phyloP scores from a whole-genome alignment of 2,888 invertebrate species.

The Mythimna vitellina region DNA sequence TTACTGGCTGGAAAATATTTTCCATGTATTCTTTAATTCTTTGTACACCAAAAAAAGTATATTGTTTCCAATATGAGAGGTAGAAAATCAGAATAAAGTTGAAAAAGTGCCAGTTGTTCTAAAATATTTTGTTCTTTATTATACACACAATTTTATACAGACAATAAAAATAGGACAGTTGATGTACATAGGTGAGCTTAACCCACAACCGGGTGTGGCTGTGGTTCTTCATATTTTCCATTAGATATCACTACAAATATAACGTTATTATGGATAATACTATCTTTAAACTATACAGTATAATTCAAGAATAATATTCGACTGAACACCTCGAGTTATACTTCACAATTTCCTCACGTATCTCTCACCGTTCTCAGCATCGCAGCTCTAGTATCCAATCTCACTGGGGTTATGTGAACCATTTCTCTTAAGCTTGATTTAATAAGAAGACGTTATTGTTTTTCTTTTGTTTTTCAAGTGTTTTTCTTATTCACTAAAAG shows the following conservation, averaged over 20 bases:
- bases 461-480: conserved; percentile 18
- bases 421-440: conserved; percentile 42
- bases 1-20: neutral
- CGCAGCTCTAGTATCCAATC: conserved; percentile 43
- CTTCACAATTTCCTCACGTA: conserved; percentile 43
- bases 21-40: too few relatives aligned
- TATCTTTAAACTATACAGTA: neutral
- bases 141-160: too few relatives aligned
- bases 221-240: neutral
- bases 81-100: neutral
- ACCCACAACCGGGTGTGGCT: too few relatives aligned
- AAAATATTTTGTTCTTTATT: too few relatives aligned
- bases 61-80: neutral
- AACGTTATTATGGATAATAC: neutral
- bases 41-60: too few relatives aligned
- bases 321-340: conserved; percentile 21
- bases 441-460: conserved; percentile 28
- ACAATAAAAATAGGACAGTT: too few relatives aligned
- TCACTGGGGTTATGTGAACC: conserved; percentile 35
- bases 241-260: neutral
- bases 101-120: neutral
- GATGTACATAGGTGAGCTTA: too few relatives aligned
- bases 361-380: conserved; percentile 15
- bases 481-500: conserved; percentile 13
- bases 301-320: conserved; percentile 26